A percentile compares a stretch with the other conserved stretches of the same genome.
Evolutionary conservation across 1,140 invertebrate genomes (phyloP).

Genomic region (Apis mellifera): Amel_HAv3.1 CM009932.2:13795501-13796000

Average conservation of each 20-base stretch:
- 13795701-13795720: conserved; percentile 53
- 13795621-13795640: neutral
- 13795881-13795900: neutral
- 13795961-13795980: too few relatives aligned
- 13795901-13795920: neutral
- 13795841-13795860: conserved; percentile 1
- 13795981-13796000: too few relatives aligned
- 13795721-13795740: conserved; percentile 64
- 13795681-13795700: neutral
- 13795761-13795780: conserved; percentile 21
- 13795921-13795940: neutral
- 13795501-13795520: neutral
- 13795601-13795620: neutral
- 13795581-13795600: neutral
- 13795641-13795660: neutral
- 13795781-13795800: neutral
- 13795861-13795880: neutral
- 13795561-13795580: neutral
- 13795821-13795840: conserved; percentile 50
- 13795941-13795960: neutral
- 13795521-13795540: conserved; percentile 15
- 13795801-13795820: conserved; percentile 18
- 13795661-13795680: neutral
- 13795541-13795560: neutral
- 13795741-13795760: conserved; percentile 43